Conservation (phyloP, 1,140 invertebrate genomes). For the Metaphire vulgaris region DNA sequence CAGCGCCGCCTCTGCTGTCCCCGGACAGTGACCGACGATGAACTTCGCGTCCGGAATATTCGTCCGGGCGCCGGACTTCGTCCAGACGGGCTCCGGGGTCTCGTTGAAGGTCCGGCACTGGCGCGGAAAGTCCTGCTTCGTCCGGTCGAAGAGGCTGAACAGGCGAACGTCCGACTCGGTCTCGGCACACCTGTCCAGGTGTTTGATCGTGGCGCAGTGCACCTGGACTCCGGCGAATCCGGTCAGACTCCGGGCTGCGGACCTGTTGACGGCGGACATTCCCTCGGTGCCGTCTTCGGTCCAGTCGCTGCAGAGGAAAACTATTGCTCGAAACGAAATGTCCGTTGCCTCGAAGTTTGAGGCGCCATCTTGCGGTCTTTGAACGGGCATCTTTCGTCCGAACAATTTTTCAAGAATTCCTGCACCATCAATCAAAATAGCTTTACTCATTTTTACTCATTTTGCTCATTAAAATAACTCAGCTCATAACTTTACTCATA, state of each 20-base stretch:
- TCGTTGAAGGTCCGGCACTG: neutral
- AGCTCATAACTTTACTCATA: neutral
- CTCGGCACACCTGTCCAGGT: neutral
- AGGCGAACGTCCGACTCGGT: neutral
- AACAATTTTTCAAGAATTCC: neutral
- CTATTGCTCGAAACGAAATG: neutral
- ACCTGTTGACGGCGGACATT: neutral
- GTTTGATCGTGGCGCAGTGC: neutral
- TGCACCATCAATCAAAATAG: neutral
- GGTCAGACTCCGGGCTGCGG: neutral
- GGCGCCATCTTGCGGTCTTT: neutral
- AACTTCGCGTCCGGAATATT: conserved; percentile 14
- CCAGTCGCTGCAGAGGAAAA: neutral
- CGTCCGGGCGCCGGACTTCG: neutral
- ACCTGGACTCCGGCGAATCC: neutral
- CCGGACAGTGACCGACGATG: conserved; percentile 28
- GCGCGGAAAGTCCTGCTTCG: neutral
- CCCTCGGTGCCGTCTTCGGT: neutral
- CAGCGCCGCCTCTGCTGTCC: conserved; percentile 23
- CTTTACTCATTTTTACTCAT: neutral
- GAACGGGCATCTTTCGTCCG: neutral
- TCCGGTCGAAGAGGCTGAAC: neutral
- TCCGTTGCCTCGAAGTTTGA: neutral
- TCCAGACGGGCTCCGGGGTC: neutral
- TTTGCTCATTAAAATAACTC: neutral